Conservation (phyloP, 30 jellyfish, hydroid and myxozoan genomes). For the Morbakka virulenta region DNA sequence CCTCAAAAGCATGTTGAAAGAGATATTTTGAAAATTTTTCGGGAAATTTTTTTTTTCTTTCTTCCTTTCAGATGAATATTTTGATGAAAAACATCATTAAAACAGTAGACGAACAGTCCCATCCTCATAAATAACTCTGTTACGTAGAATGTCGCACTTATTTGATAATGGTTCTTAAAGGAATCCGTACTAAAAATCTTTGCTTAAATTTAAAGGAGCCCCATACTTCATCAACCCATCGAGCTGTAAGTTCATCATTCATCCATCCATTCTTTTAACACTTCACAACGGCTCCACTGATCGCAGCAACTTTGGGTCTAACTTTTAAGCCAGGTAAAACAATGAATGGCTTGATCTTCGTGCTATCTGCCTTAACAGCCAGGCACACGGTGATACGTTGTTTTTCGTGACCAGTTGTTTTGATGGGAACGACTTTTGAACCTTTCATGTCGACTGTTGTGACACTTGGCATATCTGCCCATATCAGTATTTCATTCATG, state of each 20-base stretch:
- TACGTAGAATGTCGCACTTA: too few relatives aligned
- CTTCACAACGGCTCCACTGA: conserved; percentile 20
- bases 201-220: conserved; percentile 7
- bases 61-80: too few relatives aligned
- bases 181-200: conserved; percentile 18
- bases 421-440: conserved; percentile 23
- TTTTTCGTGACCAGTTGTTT: not conserved
- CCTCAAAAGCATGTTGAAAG: too few relatives aligned
- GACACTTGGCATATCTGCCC: conserved; percentile 58
- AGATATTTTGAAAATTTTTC: too few relatives aligned
- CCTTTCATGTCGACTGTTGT: too few relatives aligned
- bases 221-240: conserved; percentile 18
- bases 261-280: conserved; percentile 12
- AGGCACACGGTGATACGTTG: conserved; percentile 33
- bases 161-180: too few relatives aligned
- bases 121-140: too few relatives aligned
- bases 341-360: not conserved
- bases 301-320: conserved; percentile 15
- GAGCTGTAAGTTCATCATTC: conserved; percentile 6
- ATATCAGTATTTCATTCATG: conserved; percentile 43
- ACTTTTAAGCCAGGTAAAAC: conserved; percentile 2
- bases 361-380: conserved; percentile 6
- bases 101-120: too few relatives aligned
- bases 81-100: too few relatives aligned
- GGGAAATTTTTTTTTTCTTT: too few relatives aligned